Evolutionary conservation across 1,140 invertebrate species (phyloP), one percentile per base, ranked within the genome.

Genomic region (Parapsyche elsis): DNA sequence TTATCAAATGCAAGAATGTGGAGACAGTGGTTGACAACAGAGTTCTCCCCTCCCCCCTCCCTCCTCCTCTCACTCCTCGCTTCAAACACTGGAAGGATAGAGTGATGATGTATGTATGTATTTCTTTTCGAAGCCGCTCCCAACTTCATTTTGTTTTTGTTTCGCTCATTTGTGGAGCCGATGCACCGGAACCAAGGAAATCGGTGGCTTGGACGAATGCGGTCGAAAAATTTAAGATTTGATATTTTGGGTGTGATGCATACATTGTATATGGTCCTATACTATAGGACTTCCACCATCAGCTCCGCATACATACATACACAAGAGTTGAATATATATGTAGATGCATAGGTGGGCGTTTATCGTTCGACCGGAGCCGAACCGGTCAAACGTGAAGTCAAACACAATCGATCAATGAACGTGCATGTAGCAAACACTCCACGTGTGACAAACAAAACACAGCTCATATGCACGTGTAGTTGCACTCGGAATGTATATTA

Each of bases 1-100:
- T 75, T 59, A 59, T 75, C 73, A 75, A 75, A 75, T 75, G 73
- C 73, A 75, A 75, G 73, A 75, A 75, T 75, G 73, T 75, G 23
- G 73, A 59, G 49, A 75, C 73, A 75, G 73, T 75, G 44, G 46
- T 21, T 24, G 14, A 24, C 73, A 75, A 30, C 70, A 21, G 61
- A 14, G 2, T 12, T 10, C 49, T 53, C 16, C 16, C 10, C 12
- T 53, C 12, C 10, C 49, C 10, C 49, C 30, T 38, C 1, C 7
- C 30, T 38, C 30, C 30, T 7, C 30, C 30, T 38, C 30, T 38
- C 30, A 38, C 30, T 7, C 7, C 30, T 5, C 19, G 5, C 9
- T 67, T 67, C 19, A 21, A 23, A 5, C 21, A 71, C 14, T 71
- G 0, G 21, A 0, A n/a, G 0, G 24, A 26, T 23, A 26, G 24